Evolutionary conservation across 1,140 invertebrate genomes (phyloP).

Genomic region (Formica selysi): DNA sequence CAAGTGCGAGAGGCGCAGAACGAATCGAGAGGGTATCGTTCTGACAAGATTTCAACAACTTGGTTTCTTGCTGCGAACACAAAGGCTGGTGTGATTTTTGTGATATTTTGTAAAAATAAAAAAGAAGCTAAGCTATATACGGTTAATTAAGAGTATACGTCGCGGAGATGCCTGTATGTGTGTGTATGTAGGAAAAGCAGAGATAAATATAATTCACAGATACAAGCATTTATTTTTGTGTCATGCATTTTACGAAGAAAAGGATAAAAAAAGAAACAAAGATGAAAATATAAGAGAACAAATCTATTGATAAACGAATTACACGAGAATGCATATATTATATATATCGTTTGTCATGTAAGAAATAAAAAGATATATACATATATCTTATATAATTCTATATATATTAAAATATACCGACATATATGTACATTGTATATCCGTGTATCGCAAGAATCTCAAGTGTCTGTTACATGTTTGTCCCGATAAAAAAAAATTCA

Average conservation of each 20-base stretch:
- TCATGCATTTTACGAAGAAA: constrained; percentile 84
- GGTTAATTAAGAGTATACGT: constrained; percentile 72
- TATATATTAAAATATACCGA: constrained; percentile 56
- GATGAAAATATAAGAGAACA: constrained; percentile 58
- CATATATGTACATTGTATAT: constrained; percentile 70
- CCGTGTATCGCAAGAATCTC: constrained; percentile 77
- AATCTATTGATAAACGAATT: constrained; percentile 67
- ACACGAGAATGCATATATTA: constrained; percentile 41
- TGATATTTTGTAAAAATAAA: constrained; percentile 85
- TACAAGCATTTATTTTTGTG: constrained; percentile 86
- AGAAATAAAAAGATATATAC: constrained; percentile 28
- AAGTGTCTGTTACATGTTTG: constrained; percentile 75
- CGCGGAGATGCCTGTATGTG: not conserved
- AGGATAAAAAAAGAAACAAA: constrained; percentile 55
- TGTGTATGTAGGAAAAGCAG: constrained; percentile 39
- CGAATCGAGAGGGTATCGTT: constrained; percentile 3
- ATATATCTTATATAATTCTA: constrained; percentile 57
- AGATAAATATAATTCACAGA: constrained; percentile 72
- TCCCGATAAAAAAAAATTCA: constrained; percentile 75
- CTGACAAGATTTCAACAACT: constrained; percentile 57
- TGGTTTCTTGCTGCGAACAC: constrained; percentile 81
- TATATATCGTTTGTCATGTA: constrained; percentile 47
- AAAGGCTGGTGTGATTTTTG: constrained; percentile 86
- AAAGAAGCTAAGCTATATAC: constrained; percentile 68
- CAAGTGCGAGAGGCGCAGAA: constrained; percentile 25